Conservation (phyloP, 2,888 invertebrate species). For the Meta bourneti region DNA sequence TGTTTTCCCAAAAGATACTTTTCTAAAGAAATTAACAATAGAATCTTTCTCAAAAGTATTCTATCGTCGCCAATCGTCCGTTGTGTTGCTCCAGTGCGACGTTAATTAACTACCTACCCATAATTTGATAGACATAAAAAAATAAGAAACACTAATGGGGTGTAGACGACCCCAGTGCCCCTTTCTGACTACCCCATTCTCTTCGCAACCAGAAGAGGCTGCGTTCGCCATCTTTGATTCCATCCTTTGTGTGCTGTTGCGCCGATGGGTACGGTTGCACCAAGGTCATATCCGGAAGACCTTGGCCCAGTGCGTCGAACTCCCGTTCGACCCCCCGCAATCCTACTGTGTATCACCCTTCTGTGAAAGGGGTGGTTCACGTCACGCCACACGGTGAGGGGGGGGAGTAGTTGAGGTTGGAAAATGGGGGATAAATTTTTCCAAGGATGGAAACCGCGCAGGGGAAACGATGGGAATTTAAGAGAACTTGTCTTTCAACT, state of each 20-base stretch:
- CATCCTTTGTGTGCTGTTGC: not conserved
- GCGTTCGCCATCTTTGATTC: not conserved
- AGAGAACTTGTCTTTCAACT: not conserved
- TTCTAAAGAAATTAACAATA: no score
- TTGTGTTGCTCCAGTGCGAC: no score
- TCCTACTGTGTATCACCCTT: not conserved
- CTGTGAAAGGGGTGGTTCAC: constrained; percentile 5
- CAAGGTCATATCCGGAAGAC: constrained; percentile 61
- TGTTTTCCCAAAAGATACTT: no score
- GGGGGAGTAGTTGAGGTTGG: not conserved
- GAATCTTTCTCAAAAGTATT: no score
- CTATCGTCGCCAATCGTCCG: no score
- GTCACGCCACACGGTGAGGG: not conserved
- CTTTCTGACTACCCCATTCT: no score
- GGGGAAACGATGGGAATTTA: not conserved
- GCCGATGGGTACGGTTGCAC: not conserved
- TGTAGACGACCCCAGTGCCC: no score
- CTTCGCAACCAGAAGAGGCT: no score
- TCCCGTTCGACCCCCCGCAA: constrained; percentile 6
- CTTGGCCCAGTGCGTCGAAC: constrained; percentile 72
- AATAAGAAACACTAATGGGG: no score
- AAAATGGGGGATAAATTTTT: not conserved
- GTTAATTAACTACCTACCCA: no score
- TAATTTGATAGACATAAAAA: no score
- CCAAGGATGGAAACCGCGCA: not conserved